Evolutionary conservation across 2,113 vertebrate genomes (phyloP).

Genomic region (Pseudorectes ferrugineus): DNA sequence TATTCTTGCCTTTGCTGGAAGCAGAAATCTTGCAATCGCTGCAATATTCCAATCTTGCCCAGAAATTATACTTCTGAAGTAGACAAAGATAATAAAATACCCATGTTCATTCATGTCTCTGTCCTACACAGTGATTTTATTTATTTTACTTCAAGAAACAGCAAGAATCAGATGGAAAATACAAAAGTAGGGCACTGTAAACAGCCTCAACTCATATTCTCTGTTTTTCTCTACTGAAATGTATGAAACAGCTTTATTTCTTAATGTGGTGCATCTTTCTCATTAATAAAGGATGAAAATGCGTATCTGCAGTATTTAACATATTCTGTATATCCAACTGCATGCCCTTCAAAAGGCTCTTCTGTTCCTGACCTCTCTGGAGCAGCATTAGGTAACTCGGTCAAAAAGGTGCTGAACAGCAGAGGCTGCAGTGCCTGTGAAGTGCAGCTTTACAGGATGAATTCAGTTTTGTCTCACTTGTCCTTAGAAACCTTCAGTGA

Average conservation of each 20-base stretch:
- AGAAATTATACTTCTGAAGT: neutral
- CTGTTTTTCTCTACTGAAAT: neutral
- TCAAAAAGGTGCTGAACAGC: neutral
- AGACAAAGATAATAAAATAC: neutral
- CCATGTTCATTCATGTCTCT: neutral
- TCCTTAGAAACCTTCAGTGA: neutral
- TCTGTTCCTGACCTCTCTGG: neutral
- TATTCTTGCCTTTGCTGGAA: neutral
- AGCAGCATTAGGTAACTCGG: neutral
- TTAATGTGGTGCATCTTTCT: neutral
- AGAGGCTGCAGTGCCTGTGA: neutral
- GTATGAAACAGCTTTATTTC: neutral
- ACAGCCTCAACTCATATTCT: neutral
- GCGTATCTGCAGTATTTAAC: neutral
- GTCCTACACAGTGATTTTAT: neutral
- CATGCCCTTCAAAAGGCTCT: neutral
- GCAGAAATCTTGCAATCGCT: neutral
- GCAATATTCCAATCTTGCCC: neutral
- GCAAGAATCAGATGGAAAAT: neutral
- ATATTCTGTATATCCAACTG: neutral
- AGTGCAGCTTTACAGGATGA: neutral
- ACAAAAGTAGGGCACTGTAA: neutral
- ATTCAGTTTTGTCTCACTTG: neutral
- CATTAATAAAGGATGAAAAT: slow-evolving; percentile 26
- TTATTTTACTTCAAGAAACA: neutral